A percentile compares a stretch with the other conserved stretches of the same genome.
These are phyloP conservation scores for Aphelocoma coerulescens DNA, from an alignment of 2,113 vertebrate genomes.

Conservation along the genomic window DNA sequence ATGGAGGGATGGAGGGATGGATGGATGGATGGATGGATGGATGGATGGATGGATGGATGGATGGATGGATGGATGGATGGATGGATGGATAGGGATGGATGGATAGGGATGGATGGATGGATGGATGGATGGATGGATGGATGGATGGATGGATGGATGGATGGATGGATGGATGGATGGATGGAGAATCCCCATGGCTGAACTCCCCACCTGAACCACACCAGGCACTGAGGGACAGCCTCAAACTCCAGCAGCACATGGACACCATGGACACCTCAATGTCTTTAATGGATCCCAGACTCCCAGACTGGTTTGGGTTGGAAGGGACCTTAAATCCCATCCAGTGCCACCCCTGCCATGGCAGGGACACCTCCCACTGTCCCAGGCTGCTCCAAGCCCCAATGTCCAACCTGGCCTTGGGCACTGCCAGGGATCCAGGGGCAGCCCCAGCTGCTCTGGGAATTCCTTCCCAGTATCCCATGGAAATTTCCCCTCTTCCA, in stretches of 20 bases:
- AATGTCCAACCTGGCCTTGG: not conserved
- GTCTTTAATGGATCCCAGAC: too few species aligned
- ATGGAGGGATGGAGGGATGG: not conserved
- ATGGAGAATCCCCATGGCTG: not conserved
- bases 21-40: not conserved
- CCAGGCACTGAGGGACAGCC: not conserved
- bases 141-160: too few species aligned
- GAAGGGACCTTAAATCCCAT: not conserved
- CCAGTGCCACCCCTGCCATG: not conserved
- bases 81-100: too few species aligned
- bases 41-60: too few species aligned
- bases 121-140: too few species aligned
- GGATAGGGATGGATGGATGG: too few species aligned
- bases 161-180: too few species aligned
- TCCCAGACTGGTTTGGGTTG: not conserved
- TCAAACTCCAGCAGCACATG: fast-evolving
- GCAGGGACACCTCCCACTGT: not conserved
- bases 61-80: too few species aligned
- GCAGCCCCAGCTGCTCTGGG: not conserved
- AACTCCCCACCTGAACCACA: not conserved
- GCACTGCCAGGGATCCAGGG: not conserved
- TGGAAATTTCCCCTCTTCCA: not conserved
- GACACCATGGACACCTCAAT: fast-evolving
- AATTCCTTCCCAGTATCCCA: not conserved
- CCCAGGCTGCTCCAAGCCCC: not conserved